Evolutionary conservation across 2,113 vertebrate genomes (phyloP).

Genomic region (Bucco capensis): DNA sequence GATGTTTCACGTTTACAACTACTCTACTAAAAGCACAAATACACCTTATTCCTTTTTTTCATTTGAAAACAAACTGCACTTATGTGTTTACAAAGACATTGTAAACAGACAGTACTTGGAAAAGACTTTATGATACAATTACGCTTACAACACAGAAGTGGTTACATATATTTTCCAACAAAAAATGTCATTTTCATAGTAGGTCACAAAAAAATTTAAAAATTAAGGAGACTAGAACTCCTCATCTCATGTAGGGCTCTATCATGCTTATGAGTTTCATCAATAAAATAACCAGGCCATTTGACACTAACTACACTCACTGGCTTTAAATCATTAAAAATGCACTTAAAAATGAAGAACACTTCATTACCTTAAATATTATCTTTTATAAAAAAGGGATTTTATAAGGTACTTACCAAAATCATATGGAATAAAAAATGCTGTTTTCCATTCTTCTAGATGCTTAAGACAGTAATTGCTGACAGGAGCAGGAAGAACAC

Average conservation of each 20-base stretch:
- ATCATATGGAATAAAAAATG: background rate
- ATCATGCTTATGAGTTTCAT: background rate
- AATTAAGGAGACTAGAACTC: background rate
- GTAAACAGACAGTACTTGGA: background rate
- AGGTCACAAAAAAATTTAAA: background rate
- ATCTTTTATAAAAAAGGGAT: background rate
- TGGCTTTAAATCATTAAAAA: background rate
- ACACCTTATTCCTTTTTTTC: background rate
- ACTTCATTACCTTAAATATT: background rate
- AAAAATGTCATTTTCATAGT: background rate
- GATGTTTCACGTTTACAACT: background rate
- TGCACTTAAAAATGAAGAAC: background rate
- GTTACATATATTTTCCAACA: background rate
- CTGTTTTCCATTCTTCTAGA: background rate
- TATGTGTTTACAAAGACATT: fast-evolving
- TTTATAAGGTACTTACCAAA: conserved; percentile 8
- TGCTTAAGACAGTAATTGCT: conserved; percentile 5
- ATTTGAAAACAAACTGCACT: background rate
- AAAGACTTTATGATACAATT: background rate
- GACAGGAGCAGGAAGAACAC: background rate
- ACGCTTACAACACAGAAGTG: background rate
- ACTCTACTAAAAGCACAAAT: background rate
- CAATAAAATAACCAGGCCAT: background rate
- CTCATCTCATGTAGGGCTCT: background rate
- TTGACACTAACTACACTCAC: background rate